Conservation (phyloP, 2,888 invertebrate species). For the Dryobota labecula region DNA sequence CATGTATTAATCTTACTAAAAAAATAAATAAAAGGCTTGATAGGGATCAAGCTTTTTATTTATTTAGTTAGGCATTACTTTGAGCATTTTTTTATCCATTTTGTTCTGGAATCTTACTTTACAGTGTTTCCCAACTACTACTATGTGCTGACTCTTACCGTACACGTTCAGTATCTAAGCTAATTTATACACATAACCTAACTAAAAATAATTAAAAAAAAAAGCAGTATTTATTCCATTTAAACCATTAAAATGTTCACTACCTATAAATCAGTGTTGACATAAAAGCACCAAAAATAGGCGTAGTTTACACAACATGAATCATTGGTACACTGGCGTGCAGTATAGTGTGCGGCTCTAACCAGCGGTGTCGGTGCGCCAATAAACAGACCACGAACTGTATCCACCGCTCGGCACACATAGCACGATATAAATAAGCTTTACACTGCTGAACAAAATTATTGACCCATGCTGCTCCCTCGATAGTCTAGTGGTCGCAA, state of each 20-base stretch:
- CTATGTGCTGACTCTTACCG: not conserved
- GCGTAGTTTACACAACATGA: slow-evolving; percentile 54
- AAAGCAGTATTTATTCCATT: not conserved
- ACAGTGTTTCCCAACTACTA: not conserved
- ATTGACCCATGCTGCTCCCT: no score
- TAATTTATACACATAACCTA: not conserved
- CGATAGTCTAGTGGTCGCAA: no score
- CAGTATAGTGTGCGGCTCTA: slow-evolving; percentile 52
- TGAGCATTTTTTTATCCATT: no score
- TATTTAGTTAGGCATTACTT: not conserved
- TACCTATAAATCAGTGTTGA: slow-evolving; percentile 43
- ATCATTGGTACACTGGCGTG: slow-evolving; percentile 60
- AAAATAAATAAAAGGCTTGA: no score
- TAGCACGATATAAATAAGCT: slow-evolving; percentile 63
- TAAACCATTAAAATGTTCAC: slow-evolving; percentile 26
- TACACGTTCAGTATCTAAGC: not conserved
- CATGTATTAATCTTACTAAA: no score
- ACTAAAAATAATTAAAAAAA: slow-evolving; percentile 4
- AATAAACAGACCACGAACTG: slow-evolving; percentile 69
- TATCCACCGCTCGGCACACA: slow-evolving; percentile 61
- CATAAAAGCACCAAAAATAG: slow-evolving; percentile 55
- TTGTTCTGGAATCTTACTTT: not conserved
- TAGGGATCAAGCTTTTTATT: not conserved
- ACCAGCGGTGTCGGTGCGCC: slow-evolving; percentile 58
- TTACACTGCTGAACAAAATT: slow-evolving; percentile 61